Evolutionary conservation across 1,140 invertebrate genomes (phyloP).

Genomic region (Ceratitis capitata): DNA sequence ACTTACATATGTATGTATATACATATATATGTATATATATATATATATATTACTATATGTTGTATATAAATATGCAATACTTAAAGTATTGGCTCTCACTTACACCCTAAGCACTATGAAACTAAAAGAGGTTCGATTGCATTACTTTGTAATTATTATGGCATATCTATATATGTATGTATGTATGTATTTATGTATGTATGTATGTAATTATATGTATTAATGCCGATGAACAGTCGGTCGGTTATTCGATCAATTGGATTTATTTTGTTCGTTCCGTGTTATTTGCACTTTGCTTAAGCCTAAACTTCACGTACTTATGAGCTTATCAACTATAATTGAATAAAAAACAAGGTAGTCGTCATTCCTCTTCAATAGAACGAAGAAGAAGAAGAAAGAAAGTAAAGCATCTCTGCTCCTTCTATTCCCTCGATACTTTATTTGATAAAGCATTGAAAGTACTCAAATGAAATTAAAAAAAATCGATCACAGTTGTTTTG

Average conservation of each 20-base stretch:
- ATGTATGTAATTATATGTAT: no score
- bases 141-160: background rate
- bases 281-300: slow-evolving; percentile 38
- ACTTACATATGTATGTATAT: background rate
- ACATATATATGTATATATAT: background rate
- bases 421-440: background rate
- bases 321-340: background rate
- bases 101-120: slow-evolving; percentile 4
- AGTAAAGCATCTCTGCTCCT: background rate
- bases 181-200: no score
- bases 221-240: background rate
- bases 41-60: background rate
- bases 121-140: slow-evolving; percentile 29
- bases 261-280: slow-evolving; percentile 17
- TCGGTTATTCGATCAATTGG: background rate
- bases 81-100: background rate
- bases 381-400: background rate
- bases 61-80: background rate
- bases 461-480: slow-evolving; percentile 55
- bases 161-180: background rate
- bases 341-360: background rate
- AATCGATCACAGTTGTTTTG: slow-evolving; percentile 66
- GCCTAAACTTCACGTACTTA: slow-evolving; percentile 34
- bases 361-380: background rate
- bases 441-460: background rate